Base-by-base conservation (phyloP, 2,888 invertebrate species). In the Caenorhabditis sulstoni region DNA sequence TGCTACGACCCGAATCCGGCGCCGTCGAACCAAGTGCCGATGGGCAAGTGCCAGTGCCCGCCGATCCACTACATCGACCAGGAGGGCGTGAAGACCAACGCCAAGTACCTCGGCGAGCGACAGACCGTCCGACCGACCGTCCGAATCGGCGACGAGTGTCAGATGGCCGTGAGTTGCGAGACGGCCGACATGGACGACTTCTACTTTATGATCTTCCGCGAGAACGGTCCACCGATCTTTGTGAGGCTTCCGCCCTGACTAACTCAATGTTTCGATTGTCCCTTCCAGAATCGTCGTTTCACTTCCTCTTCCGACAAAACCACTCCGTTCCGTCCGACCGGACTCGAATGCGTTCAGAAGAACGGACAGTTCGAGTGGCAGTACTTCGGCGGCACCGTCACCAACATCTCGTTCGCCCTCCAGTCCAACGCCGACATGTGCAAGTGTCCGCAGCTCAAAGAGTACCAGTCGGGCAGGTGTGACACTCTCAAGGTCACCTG, bases 141-240 rank as follows among this genome's bases (percentile, higher is more conserved):
- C 14, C 16, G 20, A 16, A 18, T 47, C 47, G 20, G 18, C 16
- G 47, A 47, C 18, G 47, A 47, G 47, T 47, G 47, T n/a, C 47
- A 47, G 47, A 47, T 47, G 9, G 47, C 16, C 16, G 47, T 47
- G 14, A 47, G 47, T 9, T 47, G 47, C 8, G 47, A 47, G 47
- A 41, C 41, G 41, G 11, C 11, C 5, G 8, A 35, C n/a, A 16
- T 29, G 16, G 41, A 39, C 22, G 18, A 57, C 41, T 57, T 37
- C 22, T 57, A 41, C 22, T 57, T 57, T 18, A 57, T 57, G 57
- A 57, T 57, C 12, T 57, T 57, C 57, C 39, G 57, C 39, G 11
- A 14, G 14, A 57, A 57, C 35, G 57, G 41, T 8, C 41, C 39
- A 5, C 57, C 57, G 1, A 57, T 57, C n/a, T 57, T 57, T 41